phyloP scores from a whole-genome alignment of 1,140 invertebrate species.

The Drosophila kurseongensis region DNA sequence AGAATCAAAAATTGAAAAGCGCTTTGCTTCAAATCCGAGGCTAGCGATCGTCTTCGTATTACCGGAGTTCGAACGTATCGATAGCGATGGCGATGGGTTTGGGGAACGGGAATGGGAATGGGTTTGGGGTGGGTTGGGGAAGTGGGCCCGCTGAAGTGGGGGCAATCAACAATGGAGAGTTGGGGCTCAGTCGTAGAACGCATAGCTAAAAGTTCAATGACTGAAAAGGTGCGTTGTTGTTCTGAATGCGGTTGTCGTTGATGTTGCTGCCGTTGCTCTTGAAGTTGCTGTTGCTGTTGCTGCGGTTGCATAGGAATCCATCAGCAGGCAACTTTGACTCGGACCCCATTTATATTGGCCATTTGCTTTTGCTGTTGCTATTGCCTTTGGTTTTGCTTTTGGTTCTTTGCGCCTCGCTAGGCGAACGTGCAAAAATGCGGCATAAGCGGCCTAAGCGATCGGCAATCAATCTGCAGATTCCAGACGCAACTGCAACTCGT shows the following conservation, averaged over 20 bases:
- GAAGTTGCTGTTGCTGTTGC: conserved; percentile 19
- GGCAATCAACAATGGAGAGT: conserved; percentile 31
- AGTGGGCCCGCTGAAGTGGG: conserved; percentile 21
- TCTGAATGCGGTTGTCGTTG: conserved; percentile 31
- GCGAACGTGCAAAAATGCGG: conserved; percentile 68
- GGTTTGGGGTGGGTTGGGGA: conserved; percentile 2
- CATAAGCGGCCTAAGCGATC: conserved; percentile 53
- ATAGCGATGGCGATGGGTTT: not conserved
- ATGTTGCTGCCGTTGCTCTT: not conserved
- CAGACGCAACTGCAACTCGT: conserved; percentile 29
- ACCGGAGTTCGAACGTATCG: conserved; percentile 6
- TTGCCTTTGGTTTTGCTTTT: conserved; percentile 13
- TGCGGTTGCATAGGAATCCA: conserved; percentile 69
- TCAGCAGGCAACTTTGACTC: conserved; percentile 46
- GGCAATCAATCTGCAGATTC: conserved; percentile 79
- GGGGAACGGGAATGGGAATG: conserved; percentile 3
- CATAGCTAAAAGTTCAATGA: conserved; percentile 83
- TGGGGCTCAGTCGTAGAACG: conserved; percentile 36
- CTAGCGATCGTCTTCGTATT: conserved; percentile 39
- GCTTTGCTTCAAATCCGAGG: conserved; percentile 55
- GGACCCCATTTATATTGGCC: conserved; percentile 54
- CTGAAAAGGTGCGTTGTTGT: conserved; percentile 67
- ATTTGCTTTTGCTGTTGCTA: conserved; percentile 7
- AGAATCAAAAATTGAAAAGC: conserved; percentile 61
- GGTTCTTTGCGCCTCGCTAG: conserved; percentile 39